These are phyloP conservation scores for Lathronympha strigana DNA, from an alignment of 2,888 invertebrate genomes.

Conservation along the genomic window DNA sequence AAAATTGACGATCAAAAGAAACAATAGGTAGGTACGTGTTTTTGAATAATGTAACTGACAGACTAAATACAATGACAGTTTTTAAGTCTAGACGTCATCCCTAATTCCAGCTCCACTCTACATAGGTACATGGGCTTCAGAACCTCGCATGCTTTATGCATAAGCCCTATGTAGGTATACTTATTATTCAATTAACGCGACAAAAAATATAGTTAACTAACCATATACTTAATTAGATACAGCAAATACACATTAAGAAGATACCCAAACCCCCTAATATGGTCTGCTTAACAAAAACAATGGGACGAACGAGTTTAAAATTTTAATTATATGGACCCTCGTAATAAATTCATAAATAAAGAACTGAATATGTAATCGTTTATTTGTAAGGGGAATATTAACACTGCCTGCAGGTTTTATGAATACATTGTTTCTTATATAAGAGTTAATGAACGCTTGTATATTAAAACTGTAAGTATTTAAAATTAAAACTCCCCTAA, in stretches of 20 bases:
- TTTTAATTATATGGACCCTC: slow-evolving; percentile 77
- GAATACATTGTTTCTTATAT: slow-evolving; percentile 52
- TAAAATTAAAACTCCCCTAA: too few relatives aligned
- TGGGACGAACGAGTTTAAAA: slow-evolving; percentile 55
- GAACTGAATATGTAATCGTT: slow-evolving; percentile 75
- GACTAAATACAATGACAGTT: too few relatives aligned
- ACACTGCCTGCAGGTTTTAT: slow-evolving; percentile 52
- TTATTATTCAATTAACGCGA: too few relatives aligned
- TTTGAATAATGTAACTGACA: too few relatives aligned
- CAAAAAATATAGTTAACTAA: not conserved
- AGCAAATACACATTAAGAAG: slow-evolving; percentile 2
- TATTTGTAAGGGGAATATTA: slow-evolving; percentile 66
- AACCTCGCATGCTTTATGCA: too few relatives aligned
- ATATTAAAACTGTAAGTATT: not conserved
- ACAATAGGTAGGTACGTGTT: too few relatives aligned
- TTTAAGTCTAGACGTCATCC: too few relatives aligned
- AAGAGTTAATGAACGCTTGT: slow-evolving; percentile 8
- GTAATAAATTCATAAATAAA: slow-evolving; percentile 73
- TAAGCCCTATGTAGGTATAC: too few relatives aligned
- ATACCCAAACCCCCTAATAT: slow-evolving; percentile 16
- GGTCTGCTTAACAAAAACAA: slow-evolving; percentile 48
- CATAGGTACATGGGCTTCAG: too few relatives aligned
- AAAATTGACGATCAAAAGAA: too few relatives aligned
- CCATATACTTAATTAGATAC: not conserved
- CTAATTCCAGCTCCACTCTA: too few relatives aligned